These are phyloP conservation scores for Rachycentron canadum DNA, from an alignment of 2,797 vertebrate genomes.

Conservation along the genomic window DNA sequence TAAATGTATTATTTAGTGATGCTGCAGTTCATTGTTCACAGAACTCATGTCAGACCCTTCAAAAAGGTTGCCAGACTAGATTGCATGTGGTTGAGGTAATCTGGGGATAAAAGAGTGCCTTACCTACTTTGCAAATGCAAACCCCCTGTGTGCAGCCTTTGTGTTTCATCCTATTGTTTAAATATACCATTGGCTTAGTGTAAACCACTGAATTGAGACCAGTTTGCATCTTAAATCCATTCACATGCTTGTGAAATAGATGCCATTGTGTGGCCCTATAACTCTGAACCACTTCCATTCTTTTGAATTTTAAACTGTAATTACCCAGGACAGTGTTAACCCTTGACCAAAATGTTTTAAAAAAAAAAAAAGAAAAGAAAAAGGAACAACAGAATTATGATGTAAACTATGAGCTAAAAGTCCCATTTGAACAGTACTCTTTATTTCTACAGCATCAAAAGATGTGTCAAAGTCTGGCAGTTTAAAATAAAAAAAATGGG, in stretches of 20 bases:
- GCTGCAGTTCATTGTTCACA: background rate
- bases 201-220: background rate
- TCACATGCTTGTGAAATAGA: slow-evolving; percentile 28
- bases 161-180: slow-evolving; percentile 1
- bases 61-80: background rate
- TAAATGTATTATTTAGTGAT: background rate
- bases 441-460: background rate
- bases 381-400: background rate
- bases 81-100: slow-evolving; percentile 19
- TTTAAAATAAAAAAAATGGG: background rate
- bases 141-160: background rate
- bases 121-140: background rate
- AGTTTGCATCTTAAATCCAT: slow-evolving; percentile 11
- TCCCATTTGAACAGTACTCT: background rate
- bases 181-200: background rate
- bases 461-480: background rate
- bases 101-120: background rate
- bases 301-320: slow-evolving; percentile 1
- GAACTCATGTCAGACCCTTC: background rate
- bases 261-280: background rate
- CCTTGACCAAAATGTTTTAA: background rate
- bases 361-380: too few species aligned
- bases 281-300: background rate
- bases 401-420: background rate
- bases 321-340: background rate